Base-by-base conservation (phyloP, 2,888 invertebrate species). In the Pharmacophagus antenor region DNA sequence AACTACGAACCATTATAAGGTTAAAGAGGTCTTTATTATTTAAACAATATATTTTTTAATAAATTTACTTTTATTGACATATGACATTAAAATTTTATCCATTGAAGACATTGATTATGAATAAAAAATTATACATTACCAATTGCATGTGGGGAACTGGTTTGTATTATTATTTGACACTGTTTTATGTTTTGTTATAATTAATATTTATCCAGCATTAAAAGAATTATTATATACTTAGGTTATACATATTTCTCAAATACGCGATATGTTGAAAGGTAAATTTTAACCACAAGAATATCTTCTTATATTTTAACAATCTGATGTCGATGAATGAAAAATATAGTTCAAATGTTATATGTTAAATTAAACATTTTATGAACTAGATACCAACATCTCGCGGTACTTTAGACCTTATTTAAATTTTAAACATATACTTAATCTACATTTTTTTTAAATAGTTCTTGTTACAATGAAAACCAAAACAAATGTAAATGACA, bases 31-130 rank as follows among this genome's bases (percentile, higher is more conserved):
- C 10, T 27, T 27, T 20, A 20, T 20, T 17, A 44, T 20, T 44
- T 8, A 44, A 44, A 44, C 10, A 47, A 47, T 18, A 47, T 15
- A 12, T 4, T 4, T 27, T 27, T 44, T 18, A 15, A 25, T 46
- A 20, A 54, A 46, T 27, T 44, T 44, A 54, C 44, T 42, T 53
- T 53, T 22, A 18, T 53, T 44, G 18, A 53, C 42, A 53, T 42
- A 25, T 53, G 22, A 52, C 41, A 21, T 52, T 37, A 42, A 42
- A 52, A 18, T 18, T n/a, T 18, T 44, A 52, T 22, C 3, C 5
- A 5, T 41, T 21, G 17, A 7, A 44, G 27, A 27, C 27, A 18
- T 44, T n/a, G n/a, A 44, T 37, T 37, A 37, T 18, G 18, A n/a
- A 8, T 18, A 2, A 18, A 44, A 37, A 44, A 18, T 44, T 17